Evolutionary conservation across 2,113 vertebrate species (phyloP).

Genomic region (Hypocryptadius cinnamomeus): DNA sequence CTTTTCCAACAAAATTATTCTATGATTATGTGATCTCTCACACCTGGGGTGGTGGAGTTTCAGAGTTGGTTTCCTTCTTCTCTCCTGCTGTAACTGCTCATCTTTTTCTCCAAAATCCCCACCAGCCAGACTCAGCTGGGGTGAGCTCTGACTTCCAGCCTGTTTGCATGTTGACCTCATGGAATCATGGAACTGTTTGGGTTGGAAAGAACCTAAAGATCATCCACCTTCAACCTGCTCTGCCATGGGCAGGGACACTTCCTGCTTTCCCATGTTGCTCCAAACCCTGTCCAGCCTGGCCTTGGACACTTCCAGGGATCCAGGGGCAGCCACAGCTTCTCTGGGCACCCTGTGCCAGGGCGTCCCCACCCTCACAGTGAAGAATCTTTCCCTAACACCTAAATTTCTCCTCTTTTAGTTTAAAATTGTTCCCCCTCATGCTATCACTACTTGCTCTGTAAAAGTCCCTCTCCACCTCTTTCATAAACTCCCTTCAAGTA

Average conservation of each 20-base stretch:
- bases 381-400: neutral
- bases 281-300: rapidly evolving
- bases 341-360: neutral
- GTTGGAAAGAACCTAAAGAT: neutral
- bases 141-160: neutral
- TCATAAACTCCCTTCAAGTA: neutral
- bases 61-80: neutral
- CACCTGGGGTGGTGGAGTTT: rapidly evolving
- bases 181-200: neutral
- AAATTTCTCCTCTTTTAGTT: neutral
- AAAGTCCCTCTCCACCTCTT: neutral
- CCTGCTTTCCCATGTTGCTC: neutral
- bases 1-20: neutral
- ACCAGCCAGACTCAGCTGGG: neutral
- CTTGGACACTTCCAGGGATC: neutral
- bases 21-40: rapidly evolving
- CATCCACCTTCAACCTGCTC: neutral
- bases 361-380: rapidly evolving
- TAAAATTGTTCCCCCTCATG: neutral
- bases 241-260: neutral
- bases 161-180: neutral
- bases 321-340: neutral
- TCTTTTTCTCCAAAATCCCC: neutral
- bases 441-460: neutral
- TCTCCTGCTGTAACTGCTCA: rapidly evolving